Percentiles rank a stretch among this genome's conserved stretches.
Conservation (phyloP, 2,888 invertebrate species). For the Torymus tubicola region DNA sequence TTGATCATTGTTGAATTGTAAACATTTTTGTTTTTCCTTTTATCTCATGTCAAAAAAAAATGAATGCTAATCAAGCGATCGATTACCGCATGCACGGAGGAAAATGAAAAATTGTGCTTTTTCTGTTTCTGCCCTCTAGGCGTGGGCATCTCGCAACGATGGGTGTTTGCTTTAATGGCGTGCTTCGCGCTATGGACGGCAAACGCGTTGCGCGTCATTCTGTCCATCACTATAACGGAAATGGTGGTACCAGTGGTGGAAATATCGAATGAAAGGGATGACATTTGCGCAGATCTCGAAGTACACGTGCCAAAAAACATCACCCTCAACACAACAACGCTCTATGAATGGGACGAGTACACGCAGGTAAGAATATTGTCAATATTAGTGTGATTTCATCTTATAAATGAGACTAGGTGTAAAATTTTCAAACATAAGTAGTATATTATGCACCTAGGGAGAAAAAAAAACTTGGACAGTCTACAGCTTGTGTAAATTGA, state of each 20-base stretch:
- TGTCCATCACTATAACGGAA: conserved; percentile 83
- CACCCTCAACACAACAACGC: not conserved
- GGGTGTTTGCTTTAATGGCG: conserved; percentile 78
- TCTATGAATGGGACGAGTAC: conserved; percentile 63
- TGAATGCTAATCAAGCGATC: too few relatives aligned
- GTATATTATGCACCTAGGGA: too few relatives aligned
- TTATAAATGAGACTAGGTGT: too few relatives aligned
- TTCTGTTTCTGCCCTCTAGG: conserved; percentile 52
- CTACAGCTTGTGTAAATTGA: too few relatives aligned
- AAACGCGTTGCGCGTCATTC: conserved; percentile 84
- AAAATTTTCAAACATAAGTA: too few relatives aligned
- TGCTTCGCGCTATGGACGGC: conserved; percentile 83
- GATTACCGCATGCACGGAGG: too few relatives aligned
- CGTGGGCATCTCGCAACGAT: conserved; percentile 61
- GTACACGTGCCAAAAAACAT: not conserved
- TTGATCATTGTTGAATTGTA: too few relatives aligned
- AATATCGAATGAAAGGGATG: not conserved
- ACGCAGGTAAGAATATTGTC: conserved; percentile 56
- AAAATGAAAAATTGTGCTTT: too few relatives aligned
- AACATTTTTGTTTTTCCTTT: too few relatives aligned
- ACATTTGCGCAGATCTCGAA: not conserved
- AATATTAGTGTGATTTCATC: too few relatives aligned
- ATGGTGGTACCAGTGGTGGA: conserved; percentile 77
- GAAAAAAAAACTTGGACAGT: too few relatives aligned
- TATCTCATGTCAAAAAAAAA: too few relatives aligned